Evolutionary conservation across 1,140 invertebrate species (phyloP).

Genomic region (Himalopsyche phryganea): DNA sequence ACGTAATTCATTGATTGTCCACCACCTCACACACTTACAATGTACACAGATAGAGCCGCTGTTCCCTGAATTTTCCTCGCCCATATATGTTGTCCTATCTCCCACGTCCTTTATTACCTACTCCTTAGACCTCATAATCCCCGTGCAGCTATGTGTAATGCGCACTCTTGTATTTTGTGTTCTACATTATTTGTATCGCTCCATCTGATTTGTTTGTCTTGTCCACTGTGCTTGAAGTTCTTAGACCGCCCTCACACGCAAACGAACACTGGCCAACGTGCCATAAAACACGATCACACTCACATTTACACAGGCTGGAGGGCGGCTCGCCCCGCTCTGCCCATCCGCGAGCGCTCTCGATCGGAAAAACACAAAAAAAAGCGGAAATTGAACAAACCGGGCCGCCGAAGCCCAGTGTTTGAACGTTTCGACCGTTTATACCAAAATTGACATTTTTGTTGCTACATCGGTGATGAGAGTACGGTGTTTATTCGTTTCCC

Average conservation of each 20-base stretch:
- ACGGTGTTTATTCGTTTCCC: slow-evolving; percentile 51
- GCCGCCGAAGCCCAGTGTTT: too few relatives aligned
- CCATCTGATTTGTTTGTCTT: slow-evolving; percentile 54
- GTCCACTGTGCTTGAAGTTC: slow-evolving; percentile 53
- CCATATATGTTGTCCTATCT: slow-evolving; percentile 16
- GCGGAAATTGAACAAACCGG: not conserved
- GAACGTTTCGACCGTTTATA: not conserved
- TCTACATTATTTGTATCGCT: slow-evolving; percentile 32
- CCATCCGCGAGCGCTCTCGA: not conserved
- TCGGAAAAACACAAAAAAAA: not conserved
- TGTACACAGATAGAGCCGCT: not conserved
- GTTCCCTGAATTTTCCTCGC: not conserved
- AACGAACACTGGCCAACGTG: slow-evolving; percentile 13
- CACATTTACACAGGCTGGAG: slow-evolving; percentile 14
- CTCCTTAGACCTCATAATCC: slow-evolving; percentile 5
- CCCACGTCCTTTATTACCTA: not conserved
- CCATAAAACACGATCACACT: slow-evolving; percentile 11
- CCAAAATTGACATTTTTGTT: not conserved
- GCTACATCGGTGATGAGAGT: slow-evolving; percentile 36
- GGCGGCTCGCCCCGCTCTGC: slow-evolving; percentile 4
- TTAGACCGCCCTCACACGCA: slow-evolving; percentile 38
- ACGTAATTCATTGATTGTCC: slow-evolving; percentile 32
- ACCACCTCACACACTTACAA: slow-evolving; percentile 24
- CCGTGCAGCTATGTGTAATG: slow-evolving; percentile 12
- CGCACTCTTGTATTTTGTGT: slow-evolving; percentile 28